These are phyloP conservation scores for Camelus dromedarius DNA, from an alignment of 2,113 vertebrate species.

Conservation along the genomic window DNA sequence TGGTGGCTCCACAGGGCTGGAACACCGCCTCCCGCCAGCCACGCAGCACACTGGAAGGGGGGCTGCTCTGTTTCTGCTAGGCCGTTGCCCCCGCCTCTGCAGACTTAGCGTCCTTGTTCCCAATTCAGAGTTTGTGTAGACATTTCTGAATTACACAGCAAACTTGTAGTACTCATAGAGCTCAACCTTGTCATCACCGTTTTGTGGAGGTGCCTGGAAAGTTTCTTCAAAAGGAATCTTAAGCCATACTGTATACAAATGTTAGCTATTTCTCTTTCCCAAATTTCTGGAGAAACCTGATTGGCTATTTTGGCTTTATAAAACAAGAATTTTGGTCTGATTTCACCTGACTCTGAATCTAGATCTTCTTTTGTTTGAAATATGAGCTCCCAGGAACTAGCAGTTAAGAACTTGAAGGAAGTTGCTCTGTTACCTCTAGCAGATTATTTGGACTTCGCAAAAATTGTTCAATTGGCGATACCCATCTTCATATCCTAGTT, in stretches of 20 bases:
- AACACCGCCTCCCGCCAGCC: not conserved
- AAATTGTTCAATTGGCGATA: not conserved
- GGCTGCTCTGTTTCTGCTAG: not conserved
- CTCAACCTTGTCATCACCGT: too few species aligned
- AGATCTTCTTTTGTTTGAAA: not conserved
- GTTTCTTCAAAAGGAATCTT: not conserved
- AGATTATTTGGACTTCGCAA: not conserved
- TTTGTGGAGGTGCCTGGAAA: not conserved
- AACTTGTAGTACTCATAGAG: not conserved
- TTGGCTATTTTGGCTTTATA: not conserved
- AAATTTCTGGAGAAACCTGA: not conserved
- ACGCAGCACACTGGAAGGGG: too few species aligned
- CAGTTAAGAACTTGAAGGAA: not conserved
- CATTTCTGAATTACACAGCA: not conserved
- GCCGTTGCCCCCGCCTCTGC: too few species aligned
- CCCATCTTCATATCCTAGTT: not conserved
- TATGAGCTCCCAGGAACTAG: not conserved
- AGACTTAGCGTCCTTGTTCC: not conserved
- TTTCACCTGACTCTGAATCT: not conserved
- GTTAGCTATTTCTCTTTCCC: not conserved
- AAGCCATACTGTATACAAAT: not conserved
- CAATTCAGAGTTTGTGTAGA: not conserved
- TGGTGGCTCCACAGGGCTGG: not conserved
- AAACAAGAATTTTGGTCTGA: not conserved
- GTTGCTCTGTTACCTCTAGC: not conserved